Evolutionary conservation across 2,113 vertebrate genomes (phyloP), one percentile per base, ranked within the genome.

Genomic region (Quiscalus mexicanus): DNA sequence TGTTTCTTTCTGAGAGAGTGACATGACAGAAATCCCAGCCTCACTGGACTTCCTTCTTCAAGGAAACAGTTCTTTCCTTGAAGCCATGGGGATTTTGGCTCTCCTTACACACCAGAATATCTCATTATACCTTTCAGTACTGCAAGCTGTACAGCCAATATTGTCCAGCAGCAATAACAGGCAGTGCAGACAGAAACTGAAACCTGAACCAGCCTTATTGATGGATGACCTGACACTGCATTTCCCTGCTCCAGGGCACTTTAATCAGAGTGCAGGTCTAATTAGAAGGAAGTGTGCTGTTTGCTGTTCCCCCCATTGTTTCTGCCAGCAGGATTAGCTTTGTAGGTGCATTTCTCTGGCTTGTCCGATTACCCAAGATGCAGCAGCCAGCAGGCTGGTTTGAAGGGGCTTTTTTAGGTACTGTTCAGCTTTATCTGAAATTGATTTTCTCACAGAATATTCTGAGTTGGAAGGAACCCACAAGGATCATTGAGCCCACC

Each of bases 171-270:
- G 74, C 78, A 89, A 2, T 4, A 80, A 64, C 0, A 83, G 62
- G 42, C 70, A 63, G 33, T 3, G 39, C 64, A 75, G 71, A 81
- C 63, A 91, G 55, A 71, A 94, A 85, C 63, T 0, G 2, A 84
- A 77, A 78, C 52, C 84, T 80, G 79, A 81, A 63, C 45, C 39
- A 80, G 71, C 33, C 42, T 53, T n/a, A 12, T 0, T 87, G 87
- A 91, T 79, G 89, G 80, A 95, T 95, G 62, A 56, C 21, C 71
- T 90, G 90, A 87, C 91, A 60, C 44, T 56, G 77, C 25, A 63
- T 41, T 95, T 86, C 77, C 64, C 84, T 53, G 69, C 83, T 81
- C 71, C 77, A 60, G 81, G 94, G 93, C 86, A 90, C 89, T 56
- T 83, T 47, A 78, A 84, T 89, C 69, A 92, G 28, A 90, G 63